A percentile compares a stretch with the other conserved stretches of the same genome.
Evolutionary conservation across 2,888 invertebrate genomes (phyloP).

Genomic region (Amphiduros pacificus): DNA sequence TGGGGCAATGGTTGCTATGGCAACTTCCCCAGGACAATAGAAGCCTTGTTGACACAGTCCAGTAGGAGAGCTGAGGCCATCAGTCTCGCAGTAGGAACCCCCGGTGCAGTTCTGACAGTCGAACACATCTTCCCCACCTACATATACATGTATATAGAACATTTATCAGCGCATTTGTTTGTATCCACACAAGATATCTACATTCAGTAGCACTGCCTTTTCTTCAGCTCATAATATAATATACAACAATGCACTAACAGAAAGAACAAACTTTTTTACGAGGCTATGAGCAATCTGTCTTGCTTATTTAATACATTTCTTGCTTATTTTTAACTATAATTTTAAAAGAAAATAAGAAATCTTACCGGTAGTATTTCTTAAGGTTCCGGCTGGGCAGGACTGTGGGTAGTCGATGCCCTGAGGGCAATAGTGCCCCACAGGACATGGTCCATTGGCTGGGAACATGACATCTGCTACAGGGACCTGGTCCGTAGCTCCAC

Average conservation of each 20-base stretch:
- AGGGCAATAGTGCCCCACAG: conserved; percentile 51
- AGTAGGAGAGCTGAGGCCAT: conserved; percentile 44
- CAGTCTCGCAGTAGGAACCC: conserved; percentile 47
- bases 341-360: too few species aligned
- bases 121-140: conserved; percentile 36
- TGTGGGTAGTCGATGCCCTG: conserved; percentile 43
- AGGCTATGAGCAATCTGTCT: too few species aligned
- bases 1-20: conserved; percentile 41
- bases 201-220: too few species aligned
- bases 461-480: conserved; percentile 38
- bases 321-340: too few species aligned
- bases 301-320: too few species aligned
- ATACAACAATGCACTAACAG: too few species aligned
- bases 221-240: too few species aligned
- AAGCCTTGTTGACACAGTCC: conserved; percentile 48
- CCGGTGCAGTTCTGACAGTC: conserved; percentile 53
- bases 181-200: too few species aligned
- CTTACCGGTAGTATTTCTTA: conserved; percentile 46
- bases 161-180: too few species aligned
- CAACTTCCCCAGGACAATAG: conserved; percentile 53
- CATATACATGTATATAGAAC: too few species aligned
- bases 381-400: conserved; percentile 51
- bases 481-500: conserved; percentile 44
- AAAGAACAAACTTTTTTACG: too few species aligned
- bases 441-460: conserved; percentile 49